phyloP scores from a whole-genome alignment of 2,797 vertebrate species.

The Cirrhinus mrigala region DNA sequence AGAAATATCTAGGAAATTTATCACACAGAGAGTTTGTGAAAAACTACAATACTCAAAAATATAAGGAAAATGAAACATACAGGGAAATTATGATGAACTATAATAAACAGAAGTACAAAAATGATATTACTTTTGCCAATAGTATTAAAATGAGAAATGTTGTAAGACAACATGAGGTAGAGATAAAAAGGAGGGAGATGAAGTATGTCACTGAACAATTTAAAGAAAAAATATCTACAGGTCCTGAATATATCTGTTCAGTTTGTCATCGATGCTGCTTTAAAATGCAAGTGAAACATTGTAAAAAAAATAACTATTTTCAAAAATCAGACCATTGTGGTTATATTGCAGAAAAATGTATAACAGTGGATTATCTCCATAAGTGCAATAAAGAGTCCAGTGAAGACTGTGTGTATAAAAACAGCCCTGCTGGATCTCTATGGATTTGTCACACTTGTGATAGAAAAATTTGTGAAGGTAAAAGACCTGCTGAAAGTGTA shows the following conservation, averaged over 20 bases:
- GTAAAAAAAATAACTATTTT: background rate
- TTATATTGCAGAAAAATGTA: background rate
- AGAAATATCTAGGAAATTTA: background rate
- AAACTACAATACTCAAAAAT: background rate
- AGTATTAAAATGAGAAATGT: background rate
- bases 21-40: background rate
- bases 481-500: conserved; percentile 41
- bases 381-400: background rate
- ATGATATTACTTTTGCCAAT: background rate
- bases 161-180: fast-evolving
- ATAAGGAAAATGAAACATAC: background rate
- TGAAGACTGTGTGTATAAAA: background rate
- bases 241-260: background rate
- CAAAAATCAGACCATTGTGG: background rate
- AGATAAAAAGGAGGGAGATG: background rate
- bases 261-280: background rate
- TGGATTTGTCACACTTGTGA: conserved; percentile 52
- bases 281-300: background rate
- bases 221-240: background rate
- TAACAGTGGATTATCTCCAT: conserved; percentile 21
- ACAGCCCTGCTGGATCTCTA: background rate
- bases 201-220: background rate
- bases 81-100: background rate
- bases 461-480: conserved; percentile 26
- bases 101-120: background rate